Percentiles rank a stretch among this genome's conserved stretches.
These are phyloP conservation scores for Heterotilapia buettikoferi DNA, from an alignment of 2,113 vertebrate genomes.

Conservation along the genomic window DNA sequence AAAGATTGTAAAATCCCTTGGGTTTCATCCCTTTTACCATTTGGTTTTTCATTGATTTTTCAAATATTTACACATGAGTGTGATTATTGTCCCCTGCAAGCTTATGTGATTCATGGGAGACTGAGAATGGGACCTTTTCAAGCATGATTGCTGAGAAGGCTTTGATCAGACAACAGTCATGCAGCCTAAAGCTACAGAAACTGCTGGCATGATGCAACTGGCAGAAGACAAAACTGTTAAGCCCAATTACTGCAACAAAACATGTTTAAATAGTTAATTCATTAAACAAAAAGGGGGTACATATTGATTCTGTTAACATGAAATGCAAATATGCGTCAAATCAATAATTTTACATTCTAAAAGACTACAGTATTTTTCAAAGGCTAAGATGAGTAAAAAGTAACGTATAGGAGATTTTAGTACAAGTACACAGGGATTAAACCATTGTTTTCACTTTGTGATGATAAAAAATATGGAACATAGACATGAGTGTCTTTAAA, in stretches of 20 bases:
- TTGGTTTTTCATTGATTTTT: not conserved
- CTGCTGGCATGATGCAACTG: not conserved
- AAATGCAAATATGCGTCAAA: not conserved
- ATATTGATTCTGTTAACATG: not conserved
- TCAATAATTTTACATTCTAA: not conserved
- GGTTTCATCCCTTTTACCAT: not conserved
- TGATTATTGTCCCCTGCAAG: constrained; percentile 8
- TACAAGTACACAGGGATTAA: not conserved
- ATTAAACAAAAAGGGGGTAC: not conserved
- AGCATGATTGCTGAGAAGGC: not conserved
- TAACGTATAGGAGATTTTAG: not conserved
- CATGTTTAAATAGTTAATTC: not conserved
- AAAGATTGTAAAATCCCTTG: not conserved
- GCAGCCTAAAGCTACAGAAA: constrained; percentile 13
- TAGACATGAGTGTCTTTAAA: not conserved
- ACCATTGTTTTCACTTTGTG: not conserved
- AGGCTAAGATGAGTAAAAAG: not conserved
- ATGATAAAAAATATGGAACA: not conserved
- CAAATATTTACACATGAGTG: constrained; percentile 30
- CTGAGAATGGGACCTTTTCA: constrained; percentile 15
- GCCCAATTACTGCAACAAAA: not conserved
- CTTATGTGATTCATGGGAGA: constrained; percentile 33
- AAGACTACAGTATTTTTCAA: not conserved
- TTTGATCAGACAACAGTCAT: constrained; percentile 33
- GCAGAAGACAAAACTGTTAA: not conserved